Conservation (phyloP, 2,888 invertebrate genomes). For the Anthoptus insignis region DNA sequence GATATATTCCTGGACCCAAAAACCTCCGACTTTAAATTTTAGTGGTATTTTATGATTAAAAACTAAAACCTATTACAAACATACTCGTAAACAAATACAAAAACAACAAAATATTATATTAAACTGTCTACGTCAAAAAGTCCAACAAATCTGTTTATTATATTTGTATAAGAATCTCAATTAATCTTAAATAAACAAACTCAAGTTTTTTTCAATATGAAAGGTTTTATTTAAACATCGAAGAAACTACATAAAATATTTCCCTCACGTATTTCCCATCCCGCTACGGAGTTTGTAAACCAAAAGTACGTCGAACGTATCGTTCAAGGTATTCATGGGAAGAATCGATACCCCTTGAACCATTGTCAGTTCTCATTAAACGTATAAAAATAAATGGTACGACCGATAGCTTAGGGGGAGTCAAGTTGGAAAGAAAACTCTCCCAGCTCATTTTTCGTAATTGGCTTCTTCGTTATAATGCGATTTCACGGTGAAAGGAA, state of each 20-base stretch:
- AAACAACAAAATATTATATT: too few relatives aligned
- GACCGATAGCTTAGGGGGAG: slow-evolving; percentile 57
- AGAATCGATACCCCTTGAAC: slow-evolving; percentile 51
- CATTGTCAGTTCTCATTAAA: slow-evolving; percentile 77
- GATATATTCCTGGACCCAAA: too few relatives aligned
- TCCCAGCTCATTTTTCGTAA: slow-evolving; percentile 54
- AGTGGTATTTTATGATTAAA: too few relatives aligned
- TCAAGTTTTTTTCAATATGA: neutral
- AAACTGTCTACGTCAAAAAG: too few relatives aligned
- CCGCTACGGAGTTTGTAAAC: slow-evolving; percentile 11
- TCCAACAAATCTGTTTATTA: too few relatives aligned
- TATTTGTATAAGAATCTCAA: too few relatives aligned
- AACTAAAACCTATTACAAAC: too few relatives aligned
- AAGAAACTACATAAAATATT: neutral
- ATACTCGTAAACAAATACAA: too few relatives aligned
- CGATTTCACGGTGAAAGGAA: slow-evolving; percentile 27
- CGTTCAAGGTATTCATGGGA: slow-evolving; percentile 41
- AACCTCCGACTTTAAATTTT: too few relatives aligned
- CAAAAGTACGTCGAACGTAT: slow-evolving; percentile 24
- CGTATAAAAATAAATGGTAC: slow-evolving; percentile 77
- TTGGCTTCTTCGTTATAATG: slow-evolving; percentile 48
- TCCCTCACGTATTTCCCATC: neutral
- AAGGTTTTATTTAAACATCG: neutral
- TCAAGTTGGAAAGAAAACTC: slow-evolving; percentile 57
- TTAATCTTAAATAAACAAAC: too few relatives aligned